Base-by-base conservation (phyloP, 2,797 vertebrate genomes). In the Sarcophilus harrisii region DNA sequence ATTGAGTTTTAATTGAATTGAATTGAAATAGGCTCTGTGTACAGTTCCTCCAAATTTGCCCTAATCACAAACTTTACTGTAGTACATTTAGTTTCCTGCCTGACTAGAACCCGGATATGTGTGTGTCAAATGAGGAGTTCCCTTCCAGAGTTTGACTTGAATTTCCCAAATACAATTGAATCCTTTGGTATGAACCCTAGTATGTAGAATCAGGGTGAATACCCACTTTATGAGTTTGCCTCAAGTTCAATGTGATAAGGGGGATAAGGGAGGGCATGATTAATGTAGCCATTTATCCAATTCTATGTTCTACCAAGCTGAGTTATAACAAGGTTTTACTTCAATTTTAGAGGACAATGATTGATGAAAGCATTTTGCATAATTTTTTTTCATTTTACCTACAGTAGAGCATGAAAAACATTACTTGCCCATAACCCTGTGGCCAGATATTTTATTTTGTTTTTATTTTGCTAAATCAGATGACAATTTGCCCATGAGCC, bases 11-110 rank as follows among this genome's bases (percentile, higher is more conserved):
- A 87, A 87, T 87, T 87, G 45, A 87, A 87, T 9, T 87, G 18
- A 27, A 81, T 4, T 81, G 38, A 81, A 81, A 81, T 45, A 12
- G 73, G 21, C 8, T 87, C 38, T 87, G 9, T 3, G 4, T 38
- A 0, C 62, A 92, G 92, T 62, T 9, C 92, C 1, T 59, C 93
- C 6, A 97, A 95, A 96, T 66, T 93, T 30, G 91, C 93, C 27
- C 54, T 94, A 45, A 11, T 92, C 55, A 94, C n/a, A 96, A 92
- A 90, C 8, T 91, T 81, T 81, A 2, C 2, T 4, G 30, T 62
- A 49, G 90, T 87, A 62, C 16, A 45, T 91, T 73, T 52, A 0
- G 73, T 54, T 91, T 93, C 28, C 62, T 95, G 62, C 5, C 57
- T 93, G 91, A 29, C 6, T 95, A 95, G 62, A 87, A 87, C 24